These are phyloP conservation scores for Atopsyche davidsoni DNA, from an alignment of 1,140 invertebrate genomes.

Conservation along the genomic window DNA sequence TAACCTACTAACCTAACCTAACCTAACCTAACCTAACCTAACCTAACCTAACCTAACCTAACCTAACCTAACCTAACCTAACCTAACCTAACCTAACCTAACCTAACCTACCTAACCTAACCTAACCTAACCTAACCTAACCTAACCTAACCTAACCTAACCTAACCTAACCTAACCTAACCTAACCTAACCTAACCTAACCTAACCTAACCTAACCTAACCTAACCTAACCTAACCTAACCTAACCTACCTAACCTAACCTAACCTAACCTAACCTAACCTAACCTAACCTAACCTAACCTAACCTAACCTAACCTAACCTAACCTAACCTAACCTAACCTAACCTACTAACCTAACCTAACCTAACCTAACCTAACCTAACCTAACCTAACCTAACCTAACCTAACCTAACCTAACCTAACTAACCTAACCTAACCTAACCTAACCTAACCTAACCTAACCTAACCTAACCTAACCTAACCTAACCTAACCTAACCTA, in stretches of 20 bases:
- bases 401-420: too few species aligned
- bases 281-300: slow-evolving; percentile 34
- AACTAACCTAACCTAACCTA: too few species aligned
- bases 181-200: slow-evolving; percentile 30
- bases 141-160: slow-evolving; percentile 28
- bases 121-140: slow-evolving; percentile 33
- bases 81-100: slow-evolving; percentile 32
- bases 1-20: too few species aligned
- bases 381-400: slow-evolving; percentile 35
- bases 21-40: slow-evolving; percentile 28
- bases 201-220: slow-evolving; percentile 30
- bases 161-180: slow-evolving; percentile 27
- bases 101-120: slow-evolving; percentile 33
- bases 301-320: slow-evolving; percentile 31
- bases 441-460: too few species aligned
- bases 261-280: slow-evolving; percentile 30
- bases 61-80: slow-evolving; percentile 32
- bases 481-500: too few species aligned
- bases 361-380: slow-evolving; percentile 34
- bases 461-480: too few species aligned
- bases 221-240: slow-evolving; percentile 28
- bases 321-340: slow-evolving; percentile 35
- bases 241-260: too few species aligned
- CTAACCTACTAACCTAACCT: slow-evolving; percentile 34
- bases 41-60: slow-evolving; percentile 31